phyloP scores from a whole-genome alignment of 2,113 vertebrate genomes.

The Amphilophus citrinellus region DNA sequence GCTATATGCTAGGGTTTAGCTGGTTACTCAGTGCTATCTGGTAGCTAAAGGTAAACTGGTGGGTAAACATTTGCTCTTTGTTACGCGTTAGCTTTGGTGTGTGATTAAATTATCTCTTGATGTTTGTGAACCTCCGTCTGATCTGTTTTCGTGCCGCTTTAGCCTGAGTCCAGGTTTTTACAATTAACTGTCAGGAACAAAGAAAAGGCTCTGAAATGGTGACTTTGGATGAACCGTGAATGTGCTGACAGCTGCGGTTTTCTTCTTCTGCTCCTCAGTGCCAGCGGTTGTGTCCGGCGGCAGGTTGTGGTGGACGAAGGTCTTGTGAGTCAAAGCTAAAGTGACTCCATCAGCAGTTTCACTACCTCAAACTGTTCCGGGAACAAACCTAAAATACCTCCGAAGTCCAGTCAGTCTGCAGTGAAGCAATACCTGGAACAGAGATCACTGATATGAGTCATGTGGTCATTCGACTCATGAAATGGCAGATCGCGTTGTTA shows the following conservation, averaged over 20 bases:
- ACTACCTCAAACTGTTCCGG: conserved; percentile 76
- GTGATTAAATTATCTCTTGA: neutral
- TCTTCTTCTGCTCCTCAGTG: conserved; percentile 12
- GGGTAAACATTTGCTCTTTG: neutral
- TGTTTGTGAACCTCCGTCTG: too few relatives aligned
- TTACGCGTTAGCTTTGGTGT: neutral
- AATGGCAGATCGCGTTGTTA: neutral
- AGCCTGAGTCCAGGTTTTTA: neutral
- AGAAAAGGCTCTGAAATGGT: neutral
- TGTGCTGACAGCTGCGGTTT: conserved; percentile 17
- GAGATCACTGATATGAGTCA: neutral
- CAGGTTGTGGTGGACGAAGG: conserved; percentile 53
- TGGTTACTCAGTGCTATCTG: neutral
- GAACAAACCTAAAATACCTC: conserved; percentile 65
- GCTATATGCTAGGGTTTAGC: neutral
- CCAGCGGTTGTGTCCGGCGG: conserved; percentile 1
- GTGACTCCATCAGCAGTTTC: conserved; percentile 76
- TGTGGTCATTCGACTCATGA: neutral
- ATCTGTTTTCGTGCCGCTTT: too few relatives aligned
- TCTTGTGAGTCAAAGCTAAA: conserved; percentile 57
- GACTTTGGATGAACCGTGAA: neutral
- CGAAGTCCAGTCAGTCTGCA: conserved; percentile 27
- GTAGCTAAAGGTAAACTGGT: neutral
- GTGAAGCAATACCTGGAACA: conserved; percentile 58
- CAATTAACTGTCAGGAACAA: neutral